Evolutionary conservation across 2,113 vertebrate genomes (phyloP).

Genomic region (Lepidothrix coronata): DNA sequence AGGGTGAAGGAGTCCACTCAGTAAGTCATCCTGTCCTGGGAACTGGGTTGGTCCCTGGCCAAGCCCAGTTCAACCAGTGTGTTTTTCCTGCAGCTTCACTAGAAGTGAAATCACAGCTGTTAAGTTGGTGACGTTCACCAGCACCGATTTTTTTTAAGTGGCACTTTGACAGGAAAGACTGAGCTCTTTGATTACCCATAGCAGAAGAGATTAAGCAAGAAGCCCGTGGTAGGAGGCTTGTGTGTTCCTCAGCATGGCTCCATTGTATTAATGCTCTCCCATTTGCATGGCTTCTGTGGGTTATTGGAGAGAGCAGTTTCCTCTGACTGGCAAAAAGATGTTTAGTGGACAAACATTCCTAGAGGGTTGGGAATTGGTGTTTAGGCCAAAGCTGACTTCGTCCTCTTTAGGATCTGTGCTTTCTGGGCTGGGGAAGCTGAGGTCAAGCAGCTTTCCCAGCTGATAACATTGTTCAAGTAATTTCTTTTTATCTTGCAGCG

Average conservation of each 20-base stretch:
- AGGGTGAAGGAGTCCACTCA: neutral
- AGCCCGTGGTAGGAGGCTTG: neutral
- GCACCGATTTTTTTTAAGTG: neutral
- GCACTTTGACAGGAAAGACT: neutral
- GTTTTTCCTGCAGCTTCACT: neutral
- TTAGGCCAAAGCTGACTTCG: neutral
- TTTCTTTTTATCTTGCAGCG: slow-evolving; percentile 70
- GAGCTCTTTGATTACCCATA: neutral
- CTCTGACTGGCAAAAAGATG: neutral
- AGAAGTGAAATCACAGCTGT: neutral
- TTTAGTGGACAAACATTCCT: neutral
- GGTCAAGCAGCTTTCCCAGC: neutral
- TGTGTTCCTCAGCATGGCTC: neutral
- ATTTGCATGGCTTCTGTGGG: neutral
- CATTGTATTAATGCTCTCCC: neutral
- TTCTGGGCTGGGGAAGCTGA: neutral
- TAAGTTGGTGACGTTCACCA: neutral
- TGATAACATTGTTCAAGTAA: slow-evolving; percentile 40
- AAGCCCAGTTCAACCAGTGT: neutral
- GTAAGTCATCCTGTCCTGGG: neutral
- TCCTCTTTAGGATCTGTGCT: neutral
- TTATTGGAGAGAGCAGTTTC: neutral
- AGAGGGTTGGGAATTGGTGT: neutral
- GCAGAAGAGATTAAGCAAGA: neutral
- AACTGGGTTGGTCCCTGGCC: neutral